Evolutionary conservation across 2,797 vertebrate species (phyloP).

Genomic region (Tiaroga cobitis): DNA sequence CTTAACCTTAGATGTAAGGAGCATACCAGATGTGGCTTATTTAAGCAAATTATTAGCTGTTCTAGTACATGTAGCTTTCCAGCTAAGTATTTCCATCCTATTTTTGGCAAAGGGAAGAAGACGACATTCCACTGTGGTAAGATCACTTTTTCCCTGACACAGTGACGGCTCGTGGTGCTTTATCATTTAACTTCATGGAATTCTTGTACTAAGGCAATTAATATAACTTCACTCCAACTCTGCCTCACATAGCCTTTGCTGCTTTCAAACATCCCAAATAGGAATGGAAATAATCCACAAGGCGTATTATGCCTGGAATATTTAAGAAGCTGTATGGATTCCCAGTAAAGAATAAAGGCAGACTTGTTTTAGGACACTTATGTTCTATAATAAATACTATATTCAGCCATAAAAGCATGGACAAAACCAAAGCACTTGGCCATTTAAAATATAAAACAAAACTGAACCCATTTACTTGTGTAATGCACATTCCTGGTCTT

Average conservation of each 20-base stretch:
- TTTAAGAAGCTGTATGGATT: constrained; percentile 19
- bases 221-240: constrained; percentile 14
- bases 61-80: constrained; percentile 87
- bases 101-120: constrained; percentile 72
- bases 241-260: neutral
- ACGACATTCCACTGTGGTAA: constrained; percentile 87
- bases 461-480: too few relatives aligned
- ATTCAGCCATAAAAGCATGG: neutral
- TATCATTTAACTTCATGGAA: constrained; percentile 83
- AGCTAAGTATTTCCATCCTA: constrained; percentile 93
- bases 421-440: neutral
- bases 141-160: constrained; percentile 89
- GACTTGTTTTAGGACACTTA: neutral
- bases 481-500: too few relatives aligned
- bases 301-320: neutral
- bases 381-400: neutral
- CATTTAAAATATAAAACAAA: neutral
- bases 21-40: constrained; percentile 91
- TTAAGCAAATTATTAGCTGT: constrained; percentile 93
- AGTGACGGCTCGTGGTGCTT: constrained; percentile 78
- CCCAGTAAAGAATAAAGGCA: constrained; percentile 5
- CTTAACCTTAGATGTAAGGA: constrained; percentile 76
- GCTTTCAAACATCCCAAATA: constrained; percentile 11
- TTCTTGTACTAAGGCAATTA: constrained; percentile 57
- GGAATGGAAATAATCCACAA: constrained; percentile 40